Conservation (phyloP, 2,888 invertebrate species). For the Dicyrtoma fusca region DNA sequence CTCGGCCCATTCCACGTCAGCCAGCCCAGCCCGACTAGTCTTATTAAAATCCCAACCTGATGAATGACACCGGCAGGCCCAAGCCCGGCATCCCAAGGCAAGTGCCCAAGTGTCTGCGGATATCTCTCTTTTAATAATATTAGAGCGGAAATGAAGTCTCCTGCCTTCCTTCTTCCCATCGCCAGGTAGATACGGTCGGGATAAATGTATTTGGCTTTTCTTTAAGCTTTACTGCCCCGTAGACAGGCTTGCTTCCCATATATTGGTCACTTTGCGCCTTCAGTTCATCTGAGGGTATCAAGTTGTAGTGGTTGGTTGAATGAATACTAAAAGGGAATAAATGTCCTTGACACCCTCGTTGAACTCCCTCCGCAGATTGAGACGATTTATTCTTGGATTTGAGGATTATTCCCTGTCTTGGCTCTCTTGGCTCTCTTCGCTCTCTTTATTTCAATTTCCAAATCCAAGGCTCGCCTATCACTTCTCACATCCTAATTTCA, state of each 20-base stretch:
- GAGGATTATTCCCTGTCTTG: too few relatives aligned
- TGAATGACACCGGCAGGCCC: slow-evolving; percentile 54
- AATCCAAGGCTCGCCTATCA: too few relatives aligned
- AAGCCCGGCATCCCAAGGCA: background rate
- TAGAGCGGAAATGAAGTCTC: background rate
- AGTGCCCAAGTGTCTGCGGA: background rate
- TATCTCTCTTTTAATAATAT: background rate
- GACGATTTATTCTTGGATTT: too few relatives aligned
- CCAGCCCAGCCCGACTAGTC: too few relatives aligned
- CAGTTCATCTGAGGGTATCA: too few relatives aligned
- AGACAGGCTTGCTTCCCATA: too few relatives aligned
- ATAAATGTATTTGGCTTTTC: background rate
- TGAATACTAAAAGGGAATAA: slow-evolving; percentile 1
- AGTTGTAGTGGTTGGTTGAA: background rate
- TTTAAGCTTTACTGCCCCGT: too few relatives aligned
- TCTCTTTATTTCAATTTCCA: too few relatives aligned
- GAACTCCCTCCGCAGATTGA: background rate
- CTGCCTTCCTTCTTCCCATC: background rate
- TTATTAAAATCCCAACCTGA: slow-evolving; percentile 57
- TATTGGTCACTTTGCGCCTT: too few relatives aligned
- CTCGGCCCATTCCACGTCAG: slow-evolving; percentile 51
- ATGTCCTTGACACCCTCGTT: background rate
- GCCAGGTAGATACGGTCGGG: too few relatives aligned
- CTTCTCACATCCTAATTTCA: too few relatives aligned
- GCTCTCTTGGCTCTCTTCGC: too few relatives aligned